Evolutionary conservation across 2,888 invertebrate species (phyloP), one percentile per base, ranked within the genome.

Genomic region (Hydraecia micacea): DNA sequence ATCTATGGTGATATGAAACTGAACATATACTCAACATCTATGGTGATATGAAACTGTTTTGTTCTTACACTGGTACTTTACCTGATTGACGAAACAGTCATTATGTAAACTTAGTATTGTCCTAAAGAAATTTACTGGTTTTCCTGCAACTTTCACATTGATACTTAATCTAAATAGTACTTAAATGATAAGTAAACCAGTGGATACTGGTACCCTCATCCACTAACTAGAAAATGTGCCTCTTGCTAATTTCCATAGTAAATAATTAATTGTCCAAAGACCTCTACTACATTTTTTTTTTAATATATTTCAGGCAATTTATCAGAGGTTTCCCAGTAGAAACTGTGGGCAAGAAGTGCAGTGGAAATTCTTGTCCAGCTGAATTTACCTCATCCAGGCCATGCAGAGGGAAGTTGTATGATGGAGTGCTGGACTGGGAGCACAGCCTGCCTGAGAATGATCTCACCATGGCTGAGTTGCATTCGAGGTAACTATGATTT

Each of bases 391-490:
- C 98, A 62, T 97, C 98, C 15, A 96, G 97, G 39, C 97, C 98
- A n/a, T 99, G 99, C 91, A 97, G 99, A 69, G 99, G 99, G 1
- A 97, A 98, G 86, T 96, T 99, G 75, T 97, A 98, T 86, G 99
- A 99, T 93, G 99, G 98, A 25, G 98, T 99, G 79, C 97, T 99
- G 63, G 99, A 99, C 95, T 99, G 99, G 99, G 99, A 99, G 91
- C 98, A 99, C 92, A 98, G 98, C 93, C 97, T 99, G 85, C 99
- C 99, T 0, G 98, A 98, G 87, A 97, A 98, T 90, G 99, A 99
- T 93, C 96, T 99, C 46, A 97, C 98, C 74, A 97, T 98, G 96
- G 98, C 99, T 0, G 98, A 98, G 87, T 97, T 98, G 96, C 98
- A 99, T 95, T 98, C 99, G 70, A 98, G 98, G 98, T 98, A 90